A percentile compares a stretch with the other conserved stretches of the same genome.
These are phyloP conservation scores for Tribolium freemani DNA, from an alignment of 2,888 invertebrate species.

Conservation along the genomic window DNA sequence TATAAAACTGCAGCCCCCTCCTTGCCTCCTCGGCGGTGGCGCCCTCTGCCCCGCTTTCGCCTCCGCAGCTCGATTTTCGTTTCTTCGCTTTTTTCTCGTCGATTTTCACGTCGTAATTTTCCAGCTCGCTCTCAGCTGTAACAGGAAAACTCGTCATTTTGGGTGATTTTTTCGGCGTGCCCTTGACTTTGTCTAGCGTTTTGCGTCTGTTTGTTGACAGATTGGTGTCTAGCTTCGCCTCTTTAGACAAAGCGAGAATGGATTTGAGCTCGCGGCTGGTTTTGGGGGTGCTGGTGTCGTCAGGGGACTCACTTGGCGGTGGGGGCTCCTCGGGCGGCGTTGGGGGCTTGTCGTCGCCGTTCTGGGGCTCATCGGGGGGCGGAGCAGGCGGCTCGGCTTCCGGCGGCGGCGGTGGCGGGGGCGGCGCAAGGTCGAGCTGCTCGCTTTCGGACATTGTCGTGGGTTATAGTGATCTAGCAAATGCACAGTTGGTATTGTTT, in stretches of 20 bases:
- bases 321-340: not conserved
- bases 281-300: constrained; percentile 29
- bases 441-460: constrained; percentile 35
- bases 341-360: constrained; percentile 1
- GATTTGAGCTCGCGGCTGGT: constrained; percentile 72
- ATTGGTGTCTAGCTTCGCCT: constrained; percentile 75
- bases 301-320: constrained; percentile 15
- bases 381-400: not conserved
- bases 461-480: constrained; percentile 33
- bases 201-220: constrained; percentile 68
- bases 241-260: constrained; percentile 77
- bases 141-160: constrained; percentile 56
- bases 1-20: constrained; percentile 49
- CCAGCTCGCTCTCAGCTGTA: constrained; percentile 60
- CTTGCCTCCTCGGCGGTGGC: constrained; percentile 49
- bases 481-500: constrained; percentile 41
- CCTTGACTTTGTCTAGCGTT: constrained; percentile 57
- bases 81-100: constrained; percentile 46
- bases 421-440: not conserved
- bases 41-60: constrained; percentile 49
- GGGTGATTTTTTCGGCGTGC: constrained; percentile 21
- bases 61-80: constrained; percentile 52
- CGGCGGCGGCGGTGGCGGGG: not conserved
- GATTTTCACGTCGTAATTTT: constrained; percentile 41
- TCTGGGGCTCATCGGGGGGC: not conserved